phyloP scores from a whole-genome alignment of 2,113 vertebrate species.

The Ursus arctos region DNA sequence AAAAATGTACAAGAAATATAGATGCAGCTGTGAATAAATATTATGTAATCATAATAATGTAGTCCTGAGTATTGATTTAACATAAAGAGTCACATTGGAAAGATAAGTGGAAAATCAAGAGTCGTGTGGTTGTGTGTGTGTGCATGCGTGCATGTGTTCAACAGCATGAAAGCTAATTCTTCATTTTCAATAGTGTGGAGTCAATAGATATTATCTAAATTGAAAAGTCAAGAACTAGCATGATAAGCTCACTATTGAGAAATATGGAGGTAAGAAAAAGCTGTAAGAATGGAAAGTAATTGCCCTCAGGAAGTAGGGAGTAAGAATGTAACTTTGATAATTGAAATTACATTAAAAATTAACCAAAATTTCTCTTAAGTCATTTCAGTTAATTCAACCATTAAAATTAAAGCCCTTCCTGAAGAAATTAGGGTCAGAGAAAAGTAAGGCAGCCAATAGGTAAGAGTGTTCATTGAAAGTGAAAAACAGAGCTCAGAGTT shows the following conservation, averaged over 20 bases:
- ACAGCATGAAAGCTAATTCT: not conserved
- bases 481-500: not conserved
- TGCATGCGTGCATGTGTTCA: not conserved
- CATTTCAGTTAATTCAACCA: not conserved
- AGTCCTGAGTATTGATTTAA: slow-evolving; percentile 12
- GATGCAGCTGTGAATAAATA: not conserved
- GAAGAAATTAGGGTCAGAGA: not conserved
- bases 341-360: slow-evolving; percentile 60
- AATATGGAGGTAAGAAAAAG: not conserved
- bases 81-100: not conserved
- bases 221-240: slow-evolving; percentile 16
- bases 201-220: slow-evolving; percentile 23
- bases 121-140: not conserved
- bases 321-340: slow-evolving; percentile 38
- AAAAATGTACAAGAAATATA: not conserved
- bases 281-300: not conserved
- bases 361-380: not conserved
- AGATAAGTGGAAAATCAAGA: not conserved
- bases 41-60: not conserved
- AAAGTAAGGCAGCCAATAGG: not conserved
- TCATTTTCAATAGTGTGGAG: not conserved
- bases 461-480: not conserved
- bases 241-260: not conserved
- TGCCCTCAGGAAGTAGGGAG: slow-evolving; percentile 4
- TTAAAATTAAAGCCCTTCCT: slow-evolving; percentile 57